phyloP scores from a whole-genome alignment of 2,888 invertebrate genomes.

The Trachelus troglodyta region DNA sequence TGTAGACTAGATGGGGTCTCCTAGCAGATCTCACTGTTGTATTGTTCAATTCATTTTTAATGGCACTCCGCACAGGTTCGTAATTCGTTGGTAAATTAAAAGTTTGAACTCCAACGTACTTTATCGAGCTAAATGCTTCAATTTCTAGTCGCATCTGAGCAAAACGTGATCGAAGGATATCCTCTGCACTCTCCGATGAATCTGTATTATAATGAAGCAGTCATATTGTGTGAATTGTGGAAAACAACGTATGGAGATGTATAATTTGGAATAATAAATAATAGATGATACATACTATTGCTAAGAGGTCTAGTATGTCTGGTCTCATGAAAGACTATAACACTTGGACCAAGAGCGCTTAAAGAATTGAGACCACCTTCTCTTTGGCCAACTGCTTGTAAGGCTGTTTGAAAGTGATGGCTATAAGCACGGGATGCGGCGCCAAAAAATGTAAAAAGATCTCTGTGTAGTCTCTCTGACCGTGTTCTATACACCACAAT shows the following conservation, averaged over 20 bases:
- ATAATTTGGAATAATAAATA: slow-evolving; percentile 10
- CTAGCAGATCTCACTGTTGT: slow-evolving; percentile 78
- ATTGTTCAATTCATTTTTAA: slow-evolving; percentile 75
- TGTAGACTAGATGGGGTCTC: slow-evolving; percentile 75
- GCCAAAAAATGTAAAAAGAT: slow-evolving; percentile 82
- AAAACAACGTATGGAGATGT: background rate
- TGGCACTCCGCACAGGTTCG: slow-evolving; percentile 69
- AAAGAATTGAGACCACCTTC: slow-evolving; percentile 65
- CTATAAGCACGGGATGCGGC: slow-evolving; percentile 81
- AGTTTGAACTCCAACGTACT: slow-evolving; percentile 75
- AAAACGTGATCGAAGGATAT: slow-evolving; percentile 73
- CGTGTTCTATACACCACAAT: slow-evolving; percentile 82
- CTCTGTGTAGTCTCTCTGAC: slow-evolving; percentile 79
- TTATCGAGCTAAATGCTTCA: slow-evolving; percentile 79
- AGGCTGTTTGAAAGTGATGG: slow-evolving; percentile 76
- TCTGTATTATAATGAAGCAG: slow-evolving; percentile 56
- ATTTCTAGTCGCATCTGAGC: slow-evolving; percentile 73
- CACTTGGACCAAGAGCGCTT: slow-evolving; percentile 76
- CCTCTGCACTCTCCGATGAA: slow-evolving; percentile 72
- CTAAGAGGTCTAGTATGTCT: slow-evolving; percentile 76
- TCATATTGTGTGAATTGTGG: slow-evolving; percentile 10
- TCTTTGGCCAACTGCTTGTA: slow-evolving; percentile 63
- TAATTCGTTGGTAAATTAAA: slow-evolving; percentile 72
- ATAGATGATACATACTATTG: slow-evolving; percentile 65
- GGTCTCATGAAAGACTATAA: slow-evolving; percentile 85